phyloP scores from a whole-genome alignment of 2,888 invertebrate species.

The Phlogophora meticulosa region DNA sequence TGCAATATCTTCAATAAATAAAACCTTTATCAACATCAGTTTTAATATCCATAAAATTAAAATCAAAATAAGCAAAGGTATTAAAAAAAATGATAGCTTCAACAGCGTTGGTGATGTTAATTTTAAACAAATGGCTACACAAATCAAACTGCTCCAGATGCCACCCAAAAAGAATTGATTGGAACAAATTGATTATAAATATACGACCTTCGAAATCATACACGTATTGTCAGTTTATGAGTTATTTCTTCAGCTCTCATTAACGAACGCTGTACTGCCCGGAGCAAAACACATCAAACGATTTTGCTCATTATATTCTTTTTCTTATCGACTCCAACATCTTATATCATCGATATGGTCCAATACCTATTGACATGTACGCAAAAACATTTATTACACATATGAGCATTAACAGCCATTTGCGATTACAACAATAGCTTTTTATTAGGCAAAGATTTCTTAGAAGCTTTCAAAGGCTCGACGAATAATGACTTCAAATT shows the following conservation, averaged over 20 bases:
- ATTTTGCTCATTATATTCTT: conserved; percentile 73
- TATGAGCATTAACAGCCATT: conserved; percentile 36
- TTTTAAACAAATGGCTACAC: conserved; percentile 65
- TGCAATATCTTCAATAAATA: conserved; percentile 22
- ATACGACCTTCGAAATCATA: conserved; percentile 69
- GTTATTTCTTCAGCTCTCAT: conserved; percentile 72
- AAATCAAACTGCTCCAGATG: conserved; percentile 65
- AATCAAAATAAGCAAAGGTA: conserved; percentile 47
- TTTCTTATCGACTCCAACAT: conserved; percentile 61
- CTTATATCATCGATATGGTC: conserved; percentile 52
- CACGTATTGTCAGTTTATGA: conserved; percentile 71
- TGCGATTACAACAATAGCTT: conserved; percentile 41
- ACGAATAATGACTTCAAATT: conserved; percentile 33
- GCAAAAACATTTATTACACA: conserved; percentile 53
- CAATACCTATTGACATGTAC: conserved; percentile 56
- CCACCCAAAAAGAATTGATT: conserved; percentile 72
- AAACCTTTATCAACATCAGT: conserved; percentile 18
- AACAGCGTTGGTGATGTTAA: conserved; percentile 58
- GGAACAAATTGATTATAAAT: conserved; percentile 73
- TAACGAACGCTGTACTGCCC: conserved; percentile 76
- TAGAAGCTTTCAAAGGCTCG: conserved; percentile 40
- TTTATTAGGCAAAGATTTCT: conserved; percentile 44
- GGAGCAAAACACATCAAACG: conserved; percentile 71
- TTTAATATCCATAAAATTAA: conserved; percentile 45
- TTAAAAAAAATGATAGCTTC: conserved; percentile 48